Percentiles rank a stretch among this genome's conserved stretches.
These are phyloP conservation scores for Phengaris arion DNA, from an alignment of 2,888 invertebrate genomes.

Conservation along the genomic window DNA sequence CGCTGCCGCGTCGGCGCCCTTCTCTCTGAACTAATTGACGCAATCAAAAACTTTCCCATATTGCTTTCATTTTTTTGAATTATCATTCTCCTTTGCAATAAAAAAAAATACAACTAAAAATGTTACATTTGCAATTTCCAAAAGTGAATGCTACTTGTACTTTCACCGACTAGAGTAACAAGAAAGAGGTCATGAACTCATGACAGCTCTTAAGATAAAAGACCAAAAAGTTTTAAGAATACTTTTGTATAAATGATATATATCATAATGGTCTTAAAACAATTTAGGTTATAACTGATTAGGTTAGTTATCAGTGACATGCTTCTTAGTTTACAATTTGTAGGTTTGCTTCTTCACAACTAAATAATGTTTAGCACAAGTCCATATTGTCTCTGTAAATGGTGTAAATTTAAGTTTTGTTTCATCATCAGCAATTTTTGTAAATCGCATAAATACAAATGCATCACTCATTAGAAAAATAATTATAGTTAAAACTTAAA, in stretches of 20 bases:
- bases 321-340: not conserved
- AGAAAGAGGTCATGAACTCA: conserved; percentile 24
- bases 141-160: conserved; percentile 63
- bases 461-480: not conserved
- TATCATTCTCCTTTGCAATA: not conserved
- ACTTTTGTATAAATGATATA: not conserved
- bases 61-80: conserved; percentile 12
- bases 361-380: not conserved
- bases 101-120: not conserved
- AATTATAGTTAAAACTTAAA: not conserved
- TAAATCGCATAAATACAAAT: not conserved
- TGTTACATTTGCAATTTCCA: conserved; percentile 15
- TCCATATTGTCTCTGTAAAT: not conserved
- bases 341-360: not conserved
- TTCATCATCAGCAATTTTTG: not conserved
- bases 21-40: conserved; percentile 34
- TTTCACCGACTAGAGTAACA: conserved; percentile 53
- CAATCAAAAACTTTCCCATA: conserved; percentile 30
- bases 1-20: conserved; percentile 42
- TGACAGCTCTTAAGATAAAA: conserved; percentile 11
- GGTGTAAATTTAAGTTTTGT: not conserved
- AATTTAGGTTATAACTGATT: conserved; percentile 20
- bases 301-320: conserved; percentile 26
- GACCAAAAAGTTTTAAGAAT: not conserved
- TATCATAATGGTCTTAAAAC: not conserved